Evolutionary conservation across 2,888 invertebrate species (phyloP).

Genomic region (Chironomus tentans): DNA sequence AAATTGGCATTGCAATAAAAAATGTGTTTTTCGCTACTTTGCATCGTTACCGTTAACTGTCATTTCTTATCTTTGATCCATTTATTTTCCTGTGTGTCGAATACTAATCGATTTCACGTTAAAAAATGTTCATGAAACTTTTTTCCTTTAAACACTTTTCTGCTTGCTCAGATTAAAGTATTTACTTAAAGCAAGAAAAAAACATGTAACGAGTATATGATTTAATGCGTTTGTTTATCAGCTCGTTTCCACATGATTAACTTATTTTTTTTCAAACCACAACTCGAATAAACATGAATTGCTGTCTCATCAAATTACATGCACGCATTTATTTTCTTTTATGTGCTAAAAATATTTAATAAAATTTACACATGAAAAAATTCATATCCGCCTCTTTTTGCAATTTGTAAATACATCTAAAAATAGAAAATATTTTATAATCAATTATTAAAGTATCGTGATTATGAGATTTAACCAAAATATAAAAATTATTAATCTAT

Average conservation of each 20-base stretch:
- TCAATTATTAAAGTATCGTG: neutral
- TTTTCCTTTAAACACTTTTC: neutral
- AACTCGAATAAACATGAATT: slow-evolving; percentile 10
- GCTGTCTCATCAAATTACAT: neutral
- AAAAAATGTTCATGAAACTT: slow-evolving; percentile 3
- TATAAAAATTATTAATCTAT: neutral
- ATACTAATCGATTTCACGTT: slow-evolving; percentile 21
- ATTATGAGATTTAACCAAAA: too few relatives aligned
- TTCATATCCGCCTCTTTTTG: neutral
- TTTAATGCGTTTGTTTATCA: slow-evolving; percentile 19
- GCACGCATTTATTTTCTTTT: neutral
- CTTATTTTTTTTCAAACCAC: neutral
- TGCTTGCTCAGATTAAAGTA: neutral
- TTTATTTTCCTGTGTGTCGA: neutral
- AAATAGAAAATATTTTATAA: neutral
- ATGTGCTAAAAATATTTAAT: slow-evolving; percentile 6
- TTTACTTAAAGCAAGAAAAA: neutral
- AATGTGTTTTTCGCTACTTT: slow-evolving; percentile 18
- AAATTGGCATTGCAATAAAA: slow-evolving; percentile 23
- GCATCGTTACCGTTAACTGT: slow-evolving; percentile 13
- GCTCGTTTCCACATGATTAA: slow-evolving; percentile 18
- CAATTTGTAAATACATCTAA: too few relatives aligned
- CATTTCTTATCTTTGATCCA: slow-evolving; percentile 17
- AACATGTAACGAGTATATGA: neutral
- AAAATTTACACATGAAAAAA: slow-evolving; percentile 17